Evolutionary conservation across 2,113 vertebrate genomes (phyloP).

Genomic region (Leucoraja erinaceus): DNA sequence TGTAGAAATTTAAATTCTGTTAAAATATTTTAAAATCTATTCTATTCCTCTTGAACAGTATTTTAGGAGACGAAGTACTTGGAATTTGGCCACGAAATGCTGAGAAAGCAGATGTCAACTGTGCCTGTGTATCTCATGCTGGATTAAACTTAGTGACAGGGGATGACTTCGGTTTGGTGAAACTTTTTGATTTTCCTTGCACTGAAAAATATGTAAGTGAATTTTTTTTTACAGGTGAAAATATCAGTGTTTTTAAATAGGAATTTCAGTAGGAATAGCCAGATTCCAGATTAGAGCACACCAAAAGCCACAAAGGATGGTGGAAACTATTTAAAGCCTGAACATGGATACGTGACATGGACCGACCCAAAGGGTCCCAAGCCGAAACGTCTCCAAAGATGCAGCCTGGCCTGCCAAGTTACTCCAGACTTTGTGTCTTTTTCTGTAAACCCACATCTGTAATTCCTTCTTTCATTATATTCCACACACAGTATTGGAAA

Average conservation of each 20-base stretch:
- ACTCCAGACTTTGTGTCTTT: too few relatives aligned
- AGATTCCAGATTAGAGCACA: not conserved
- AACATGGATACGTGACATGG: too few relatives aligned
- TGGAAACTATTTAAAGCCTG: not conserved
- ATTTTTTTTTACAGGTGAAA: not conserved
- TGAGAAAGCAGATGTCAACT: conserved; percentile 88
- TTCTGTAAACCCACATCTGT: too few relatives aligned
- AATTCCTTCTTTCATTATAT: too few relatives aligned
- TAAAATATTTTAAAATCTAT: not conserved
- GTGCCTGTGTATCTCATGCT: conserved; percentile 81
- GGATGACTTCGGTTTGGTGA: conserved; percentile 91
- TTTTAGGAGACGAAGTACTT: conserved; percentile 86
- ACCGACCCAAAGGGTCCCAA: too few relatives aligned
- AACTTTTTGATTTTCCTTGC: conserved; percentile 94
- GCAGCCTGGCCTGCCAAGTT: too few relatives aligned
- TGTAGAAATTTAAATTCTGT: not conserved
- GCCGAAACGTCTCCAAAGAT: too few relatives aligned
- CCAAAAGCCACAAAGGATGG: not conserved
- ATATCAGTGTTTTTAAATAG: not conserved
- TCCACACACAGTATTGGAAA: too few relatives aligned
- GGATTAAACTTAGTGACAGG: conserved; percentile 83
- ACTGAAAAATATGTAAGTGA: conserved; percentile 84
- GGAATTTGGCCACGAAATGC: conserved; percentile 89
- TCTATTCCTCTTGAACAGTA: conserved; percentile 54
- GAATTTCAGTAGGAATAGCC: not conserved